Evolutionary conservation across 2,797 vertebrate genomes (phyloP).

Genomic region (Rhyacichthys aspro): DNA sequence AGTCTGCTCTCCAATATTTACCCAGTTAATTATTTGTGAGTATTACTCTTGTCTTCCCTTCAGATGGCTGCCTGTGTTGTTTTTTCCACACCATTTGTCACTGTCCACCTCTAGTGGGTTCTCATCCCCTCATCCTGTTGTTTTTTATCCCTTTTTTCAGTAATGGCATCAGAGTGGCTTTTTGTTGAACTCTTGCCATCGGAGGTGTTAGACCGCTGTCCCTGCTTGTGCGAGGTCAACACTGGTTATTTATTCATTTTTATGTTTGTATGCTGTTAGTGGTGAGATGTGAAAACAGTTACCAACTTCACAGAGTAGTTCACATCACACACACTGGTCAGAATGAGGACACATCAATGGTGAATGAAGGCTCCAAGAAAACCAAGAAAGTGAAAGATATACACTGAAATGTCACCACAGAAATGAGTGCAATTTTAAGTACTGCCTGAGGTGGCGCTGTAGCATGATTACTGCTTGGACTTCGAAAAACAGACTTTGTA

Average conservation of each 20-base stretch:
- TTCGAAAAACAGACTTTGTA: no score
- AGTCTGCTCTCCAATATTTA: conserved; percentile 86
- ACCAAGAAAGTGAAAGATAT: conserved; percentile 23
- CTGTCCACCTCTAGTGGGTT: conserved; percentile 79
- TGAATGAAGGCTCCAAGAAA: conserved; percentile 29
- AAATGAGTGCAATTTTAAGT: background rate
- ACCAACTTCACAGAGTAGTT: conserved; percentile 55
- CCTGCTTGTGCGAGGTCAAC: conserved; percentile 74
- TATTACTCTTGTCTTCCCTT: conserved; percentile 84
- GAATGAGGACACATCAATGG: conserved; percentile 40
- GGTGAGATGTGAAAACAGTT: conserved; percentile 71
- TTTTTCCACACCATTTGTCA: conserved; percentile 85
- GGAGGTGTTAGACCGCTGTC: conserved; percentile 75
- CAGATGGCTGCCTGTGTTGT: conserved; percentile 81
- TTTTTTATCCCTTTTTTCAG: conserved; percentile 15
- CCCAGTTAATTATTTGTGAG: conserved; percentile 88
- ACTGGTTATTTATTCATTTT: conserved; percentile 78
- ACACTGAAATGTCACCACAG: conserved; percentile 17
- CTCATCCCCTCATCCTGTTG: conserved; percentile 56
- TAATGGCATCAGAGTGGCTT: conserved; percentile 69
- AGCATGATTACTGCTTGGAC: no score
- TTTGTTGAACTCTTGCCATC: conserved; percentile 71
- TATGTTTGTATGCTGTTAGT: conserved; percentile 62
- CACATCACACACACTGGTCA: conserved; percentile 44
- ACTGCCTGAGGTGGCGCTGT: no score